Conservation (phyloP, 2,113 vertebrate genomes). For the Nasalis larvatus region DNA sequence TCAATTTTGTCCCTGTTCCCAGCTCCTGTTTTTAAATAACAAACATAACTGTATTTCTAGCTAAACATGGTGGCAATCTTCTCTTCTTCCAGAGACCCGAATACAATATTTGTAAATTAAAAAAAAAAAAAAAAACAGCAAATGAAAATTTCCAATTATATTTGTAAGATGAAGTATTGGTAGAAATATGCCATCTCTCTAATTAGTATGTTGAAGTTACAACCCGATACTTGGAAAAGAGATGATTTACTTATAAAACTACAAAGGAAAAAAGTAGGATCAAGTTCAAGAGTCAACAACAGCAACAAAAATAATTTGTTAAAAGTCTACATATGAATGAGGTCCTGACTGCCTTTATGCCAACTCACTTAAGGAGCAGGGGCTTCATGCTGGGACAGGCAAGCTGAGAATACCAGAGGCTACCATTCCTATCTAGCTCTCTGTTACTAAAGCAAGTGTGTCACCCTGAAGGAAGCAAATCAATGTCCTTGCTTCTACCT, state of each 20-base stretch:
- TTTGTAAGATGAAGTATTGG: not conserved
- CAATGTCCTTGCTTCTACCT: not conserved
- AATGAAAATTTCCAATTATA: too few relatives aligned
- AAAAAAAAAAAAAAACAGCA: not conserved
- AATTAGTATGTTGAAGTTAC: not conserved
- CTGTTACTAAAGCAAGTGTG: not conserved
- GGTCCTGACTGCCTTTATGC: not conserved
- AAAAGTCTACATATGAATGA: not conserved
- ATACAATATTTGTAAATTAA: not conserved
- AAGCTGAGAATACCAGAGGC: not conserved
- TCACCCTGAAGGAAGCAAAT: not conserved
- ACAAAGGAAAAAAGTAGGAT: not conserved
- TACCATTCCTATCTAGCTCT: not conserved
- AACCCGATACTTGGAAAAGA: not conserved
- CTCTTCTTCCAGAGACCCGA: not conserved
- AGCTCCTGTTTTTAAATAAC: not conserved
- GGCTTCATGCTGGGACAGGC: not conserved
- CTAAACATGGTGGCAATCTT: not conserved
- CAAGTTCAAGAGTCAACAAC: not conserved
- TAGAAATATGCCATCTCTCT: not conserved
- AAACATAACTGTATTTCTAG: not conserved
- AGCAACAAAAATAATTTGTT: not conserved
- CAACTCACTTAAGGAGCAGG: not conserved
- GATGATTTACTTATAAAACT: not conserved
- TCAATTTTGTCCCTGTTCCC: not conserved